phyloP scores from a whole-genome alignment of 2,888 invertebrate genomes.

The Sussaba pulchella region DNA sequence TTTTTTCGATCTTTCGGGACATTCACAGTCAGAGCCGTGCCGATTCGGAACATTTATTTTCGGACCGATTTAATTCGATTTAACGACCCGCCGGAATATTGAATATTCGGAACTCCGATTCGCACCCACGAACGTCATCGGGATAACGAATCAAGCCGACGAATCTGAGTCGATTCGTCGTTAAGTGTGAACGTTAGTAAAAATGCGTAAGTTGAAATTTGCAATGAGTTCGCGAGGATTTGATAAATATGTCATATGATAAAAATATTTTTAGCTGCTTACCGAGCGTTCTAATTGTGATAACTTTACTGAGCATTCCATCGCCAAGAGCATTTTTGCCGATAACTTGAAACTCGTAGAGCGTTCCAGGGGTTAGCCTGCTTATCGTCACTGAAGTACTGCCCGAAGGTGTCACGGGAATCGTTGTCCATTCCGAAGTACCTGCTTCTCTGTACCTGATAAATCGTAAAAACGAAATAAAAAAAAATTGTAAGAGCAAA shows the following conservation, averaged over 20 bases:
- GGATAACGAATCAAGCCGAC: neutral
- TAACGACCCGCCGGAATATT: slow-evolving; percentile 1
- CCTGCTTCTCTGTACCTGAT: slow-evolving; percentile 93
- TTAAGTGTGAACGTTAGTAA: neutral
- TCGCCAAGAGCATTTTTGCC: slow-evolving; percentile 97
- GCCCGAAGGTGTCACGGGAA: slow-evolving; percentile 96
- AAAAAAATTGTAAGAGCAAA: neutral
- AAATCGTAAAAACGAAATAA: neutral
- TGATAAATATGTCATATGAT: neutral
- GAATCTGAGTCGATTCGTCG: slow-evolving; percentile 3
- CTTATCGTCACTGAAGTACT: slow-evolving; percentile 94
- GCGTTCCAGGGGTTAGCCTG: slow-evolving; percentile 94
- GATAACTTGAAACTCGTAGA: slow-evolving; percentile 98
- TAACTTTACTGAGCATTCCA: slow-evolving; percentile 97
- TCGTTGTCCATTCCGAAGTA: slow-evolving; percentile 95
- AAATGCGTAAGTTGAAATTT: slow-evolving; percentile 13
- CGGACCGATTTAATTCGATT: no score
- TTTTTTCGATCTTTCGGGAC: no score
- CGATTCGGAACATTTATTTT: no score
- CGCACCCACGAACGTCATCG: neutral
- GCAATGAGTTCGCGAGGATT: slow-evolving; percentile 10
- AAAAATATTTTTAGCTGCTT: slow-evolving; percentile 82
- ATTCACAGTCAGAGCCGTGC: no score
- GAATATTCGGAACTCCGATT: no score
- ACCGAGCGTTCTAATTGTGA: slow-evolving; percentile 96